These are phyloP conservation scores for Dryocosmus kuriphilus DNA, from an alignment of 2,888 invertebrate species.

Conservation along the genomic window DNA sequence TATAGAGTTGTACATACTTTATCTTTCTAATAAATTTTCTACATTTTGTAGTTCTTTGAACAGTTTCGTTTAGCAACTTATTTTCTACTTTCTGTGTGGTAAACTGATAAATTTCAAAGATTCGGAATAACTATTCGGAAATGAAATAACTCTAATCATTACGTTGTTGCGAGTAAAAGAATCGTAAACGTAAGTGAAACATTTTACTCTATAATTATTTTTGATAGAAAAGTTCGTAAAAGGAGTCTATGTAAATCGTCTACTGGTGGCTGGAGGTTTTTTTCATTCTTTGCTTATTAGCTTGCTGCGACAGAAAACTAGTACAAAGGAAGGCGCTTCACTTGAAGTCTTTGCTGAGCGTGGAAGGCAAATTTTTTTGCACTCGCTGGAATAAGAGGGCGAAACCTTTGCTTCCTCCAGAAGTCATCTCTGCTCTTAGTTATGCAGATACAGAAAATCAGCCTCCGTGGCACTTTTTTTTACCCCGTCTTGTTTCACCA, in stretches of 20 bases:
- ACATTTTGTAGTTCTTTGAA: not conserved
- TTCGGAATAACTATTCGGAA: no score
- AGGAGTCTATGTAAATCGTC: not conserved
- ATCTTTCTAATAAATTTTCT: conserved; percentile 15
- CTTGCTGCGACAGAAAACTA: no score
- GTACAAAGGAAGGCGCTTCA: not conserved
- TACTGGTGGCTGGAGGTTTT: not conserved
- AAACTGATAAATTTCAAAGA: not conserved
- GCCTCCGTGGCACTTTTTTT: conserved; percentile 60
- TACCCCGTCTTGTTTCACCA: conserved; percentile 56
- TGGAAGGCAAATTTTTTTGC: conserved; percentile 46
- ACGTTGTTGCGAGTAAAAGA: no score
- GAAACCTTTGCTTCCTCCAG: conserved; percentile 52
- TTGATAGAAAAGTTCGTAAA: not conserved
- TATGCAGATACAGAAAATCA: conserved; percentile 59
- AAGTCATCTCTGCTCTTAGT: conserved; percentile 52
- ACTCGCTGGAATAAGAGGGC: conserved; percentile 47
- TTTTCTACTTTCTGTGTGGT: not conserved
- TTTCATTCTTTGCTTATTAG: not conserved
- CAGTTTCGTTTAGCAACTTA: not conserved
- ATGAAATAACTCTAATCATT: no score
- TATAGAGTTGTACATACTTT: conserved; percentile 12
- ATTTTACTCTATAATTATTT: no score
- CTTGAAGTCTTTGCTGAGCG: not conserved
- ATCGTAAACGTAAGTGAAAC: no score